phyloP scores from a whole-genome alignment of 1,140 invertebrate genomes.

The Pachyrhynchus sulphureomaculatus region DNA sequence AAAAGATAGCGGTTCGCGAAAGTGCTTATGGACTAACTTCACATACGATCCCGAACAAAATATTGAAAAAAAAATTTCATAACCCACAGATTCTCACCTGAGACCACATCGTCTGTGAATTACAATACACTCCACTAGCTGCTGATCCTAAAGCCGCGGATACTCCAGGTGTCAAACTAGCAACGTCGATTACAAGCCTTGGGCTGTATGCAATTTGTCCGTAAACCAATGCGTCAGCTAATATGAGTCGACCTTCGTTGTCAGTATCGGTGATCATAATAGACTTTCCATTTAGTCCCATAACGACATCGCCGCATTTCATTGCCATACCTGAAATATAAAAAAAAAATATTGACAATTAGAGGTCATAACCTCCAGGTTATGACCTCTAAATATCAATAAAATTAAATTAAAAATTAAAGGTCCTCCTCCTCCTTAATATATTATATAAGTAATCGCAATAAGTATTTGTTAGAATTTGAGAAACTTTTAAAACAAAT shows the following conservation, averaged over 20 bases:
- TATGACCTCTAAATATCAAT: no score
- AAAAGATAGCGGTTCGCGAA: no score
- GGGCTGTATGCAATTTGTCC: conserved; percentile 65
- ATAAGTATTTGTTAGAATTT: no score
- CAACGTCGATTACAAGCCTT: conserved; percentile 65
- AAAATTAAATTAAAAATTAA: no score
- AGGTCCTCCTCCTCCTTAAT: no score
- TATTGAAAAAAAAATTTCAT: no score
- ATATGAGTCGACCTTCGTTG: conserved; percentile 73
- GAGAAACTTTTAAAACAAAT: no score
- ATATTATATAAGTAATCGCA: no score
- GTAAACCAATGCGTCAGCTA: conserved; percentile 77
- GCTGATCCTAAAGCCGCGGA: conserved; percentile 57
- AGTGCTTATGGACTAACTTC: no score
- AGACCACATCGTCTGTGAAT: conserved; percentile 54
- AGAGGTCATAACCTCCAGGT: no score
- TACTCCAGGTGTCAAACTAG: conserved; percentile 61
- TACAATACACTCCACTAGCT: conserved; percentile 61
- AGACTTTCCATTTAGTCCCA: conserved; percentile 73
- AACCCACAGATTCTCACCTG: conserved; percentile 36
- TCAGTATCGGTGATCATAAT: conserved; percentile 79
- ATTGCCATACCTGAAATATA: conserved; percentile 55
- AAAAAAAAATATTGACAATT: no score
- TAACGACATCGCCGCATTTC: conserved; percentile 75
- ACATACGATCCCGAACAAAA: no score